Evolutionary conservation across 2,888 invertebrate species (phyloP).

Genomic region (Hydraecia micacea): DNA sequence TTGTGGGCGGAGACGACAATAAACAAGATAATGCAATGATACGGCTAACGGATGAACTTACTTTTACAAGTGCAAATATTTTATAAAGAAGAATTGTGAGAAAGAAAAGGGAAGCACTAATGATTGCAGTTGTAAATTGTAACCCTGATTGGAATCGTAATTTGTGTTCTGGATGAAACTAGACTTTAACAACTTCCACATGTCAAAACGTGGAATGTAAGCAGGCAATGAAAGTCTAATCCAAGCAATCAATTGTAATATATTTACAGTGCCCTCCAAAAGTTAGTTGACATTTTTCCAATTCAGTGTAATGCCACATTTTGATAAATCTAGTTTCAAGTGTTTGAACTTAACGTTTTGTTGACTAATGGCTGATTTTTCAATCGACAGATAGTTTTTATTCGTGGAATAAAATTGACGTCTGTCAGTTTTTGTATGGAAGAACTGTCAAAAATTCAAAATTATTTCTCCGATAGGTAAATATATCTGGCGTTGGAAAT

Average conservation of each 20-base stretch:
- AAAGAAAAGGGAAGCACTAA: constrained; percentile 25
- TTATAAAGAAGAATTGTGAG: constrained; percentile 19
- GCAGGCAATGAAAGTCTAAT: not conserved
- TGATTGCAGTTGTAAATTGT: constrained; percentile 13
- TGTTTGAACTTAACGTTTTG: no score
- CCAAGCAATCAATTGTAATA: not conserved
- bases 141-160: constrained; percentile 16
- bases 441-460: no score
- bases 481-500: no score
- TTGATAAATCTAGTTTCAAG: no score
- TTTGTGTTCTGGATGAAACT: constrained; percentile 19
- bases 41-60: constrained; percentile 58
- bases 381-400: no score
- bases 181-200: not conserved
- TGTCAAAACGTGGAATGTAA: not conserved
- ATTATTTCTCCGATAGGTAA: no score
- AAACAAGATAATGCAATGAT: constrained; percentile 76
- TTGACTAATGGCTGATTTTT: no score
- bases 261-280: not conserved
- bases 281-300: no score
- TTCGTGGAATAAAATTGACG: no score
- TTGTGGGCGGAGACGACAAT: constrained; percentile 76
- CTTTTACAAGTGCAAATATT: constrained; percentile 48
- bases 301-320: no score
- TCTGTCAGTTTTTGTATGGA: no score